Evolutionary conservation across 2,113 vertebrate species (phyloP).

Genomic region (Rhagologus leucostigma): DNA sequence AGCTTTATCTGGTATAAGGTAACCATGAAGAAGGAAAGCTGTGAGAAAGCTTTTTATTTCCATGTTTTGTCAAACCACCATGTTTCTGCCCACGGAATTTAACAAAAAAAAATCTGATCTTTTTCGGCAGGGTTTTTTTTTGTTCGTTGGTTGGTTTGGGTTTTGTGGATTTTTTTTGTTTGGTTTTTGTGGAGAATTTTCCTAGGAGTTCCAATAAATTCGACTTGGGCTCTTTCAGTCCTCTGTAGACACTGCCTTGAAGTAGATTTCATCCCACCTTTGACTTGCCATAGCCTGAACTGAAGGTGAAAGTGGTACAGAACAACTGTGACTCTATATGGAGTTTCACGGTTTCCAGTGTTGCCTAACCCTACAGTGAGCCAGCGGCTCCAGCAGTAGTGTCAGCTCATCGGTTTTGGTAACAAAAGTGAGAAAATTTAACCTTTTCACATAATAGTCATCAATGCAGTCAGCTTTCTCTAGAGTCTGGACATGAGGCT

Average conservation of each 20-base stretch:
- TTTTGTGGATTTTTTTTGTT: background rate
- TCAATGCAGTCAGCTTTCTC: background rate
- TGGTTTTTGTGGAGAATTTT: background rate
- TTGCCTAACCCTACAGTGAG: background rate
- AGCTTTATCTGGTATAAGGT: background rate
- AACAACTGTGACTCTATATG: background rate
- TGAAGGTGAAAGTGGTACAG: background rate
- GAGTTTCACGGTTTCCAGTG: background rate
- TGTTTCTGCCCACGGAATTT: background rate
- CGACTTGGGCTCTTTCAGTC: background rate
- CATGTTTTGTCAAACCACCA: background rate
- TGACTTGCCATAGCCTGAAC: background rate
- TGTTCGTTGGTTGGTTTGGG: background rate
- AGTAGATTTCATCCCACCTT: background rate
- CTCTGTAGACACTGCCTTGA: background rate
- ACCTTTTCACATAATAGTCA: background rate
- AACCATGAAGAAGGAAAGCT: background rate
- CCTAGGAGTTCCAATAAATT: background rate
- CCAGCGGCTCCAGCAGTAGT: background rate
- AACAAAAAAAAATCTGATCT: background rate
- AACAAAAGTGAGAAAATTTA: background rate
- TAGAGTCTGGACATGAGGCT: fast-evolving
- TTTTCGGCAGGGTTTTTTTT: background rate
- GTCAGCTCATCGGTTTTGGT: background rate
- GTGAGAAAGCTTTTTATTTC: background rate